A percentile compares a stretch with the other conserved stretches of the same genome.
Conservation (phyloP, 2,888 invertebrate genomes). For the Halictus ligatus region DNA sequence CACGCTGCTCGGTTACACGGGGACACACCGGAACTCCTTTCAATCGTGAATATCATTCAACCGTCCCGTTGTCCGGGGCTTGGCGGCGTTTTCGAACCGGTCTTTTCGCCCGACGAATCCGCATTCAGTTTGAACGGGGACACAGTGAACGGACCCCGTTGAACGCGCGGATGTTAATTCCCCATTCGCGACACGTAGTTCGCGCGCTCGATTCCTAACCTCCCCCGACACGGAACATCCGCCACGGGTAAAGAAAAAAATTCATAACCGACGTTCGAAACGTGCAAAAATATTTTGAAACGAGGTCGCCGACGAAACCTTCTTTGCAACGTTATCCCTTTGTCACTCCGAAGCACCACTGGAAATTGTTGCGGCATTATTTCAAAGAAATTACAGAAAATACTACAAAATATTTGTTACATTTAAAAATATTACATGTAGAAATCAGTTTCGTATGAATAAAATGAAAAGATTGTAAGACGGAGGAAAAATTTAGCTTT, state of each 20-base stretch:
- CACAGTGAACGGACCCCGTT: neutral
- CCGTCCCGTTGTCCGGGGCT: conserved; percentile 42
- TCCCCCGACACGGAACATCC: neutral
- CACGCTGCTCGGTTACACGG: neutral
- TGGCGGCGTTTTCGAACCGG: neutral
- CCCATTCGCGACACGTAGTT: neutral
- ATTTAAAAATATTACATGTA: too few species aligned
- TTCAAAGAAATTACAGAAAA: too few species aligned
- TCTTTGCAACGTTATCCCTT: too few species aligned
- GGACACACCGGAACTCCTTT: conserved; percentile 40
- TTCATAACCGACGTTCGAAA: neutral
- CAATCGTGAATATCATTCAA: conserved; percentile 58
- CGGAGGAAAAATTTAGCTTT: too few species aligned
- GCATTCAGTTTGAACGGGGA: conserved; percentile 12
- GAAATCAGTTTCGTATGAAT: too few species aligned
- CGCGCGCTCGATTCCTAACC: neutral
- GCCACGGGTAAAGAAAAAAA: neutral
- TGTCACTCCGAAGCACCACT: too few species aligned
- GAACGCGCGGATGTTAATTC: conserved; percentile 4
- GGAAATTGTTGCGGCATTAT: too few species aligned
- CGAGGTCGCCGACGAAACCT: neutral
- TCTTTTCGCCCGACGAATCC: neutral
- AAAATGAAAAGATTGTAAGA: too few species aligned
- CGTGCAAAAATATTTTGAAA: neutral
- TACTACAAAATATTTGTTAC: too few species aligned